Base-by-base conservation (phyloP, 2,797 vertebrate genomes). In the Threskiornis aethiopicus region DNA sequence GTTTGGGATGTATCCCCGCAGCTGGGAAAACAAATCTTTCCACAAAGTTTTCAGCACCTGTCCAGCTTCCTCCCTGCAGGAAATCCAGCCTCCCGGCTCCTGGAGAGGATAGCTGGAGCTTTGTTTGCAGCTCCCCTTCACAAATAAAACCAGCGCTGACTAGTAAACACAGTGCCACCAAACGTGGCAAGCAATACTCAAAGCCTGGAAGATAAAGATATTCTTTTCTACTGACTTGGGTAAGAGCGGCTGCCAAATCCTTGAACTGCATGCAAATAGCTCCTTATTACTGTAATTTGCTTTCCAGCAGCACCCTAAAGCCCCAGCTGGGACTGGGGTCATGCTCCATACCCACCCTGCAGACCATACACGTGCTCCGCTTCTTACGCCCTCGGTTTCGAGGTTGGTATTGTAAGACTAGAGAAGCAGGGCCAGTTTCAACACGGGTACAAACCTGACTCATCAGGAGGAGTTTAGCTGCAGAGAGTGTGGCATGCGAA, bases 11-110 rank as follows among this genome's bases (percentile, higher is more conserved):
- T 18, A 39, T 89, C 71, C 88, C 88, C 6, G 4, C 90, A 91
- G 83, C 87, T 96, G 91, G 69, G 87, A 93, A 96, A 96, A 97
- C 85, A 93, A 92, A 92, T 33, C n/a, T 72, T 65, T 84, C 81
- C 82, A 62, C 86, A 59, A 55, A 64, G 69, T 54, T 91, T 87
- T 65, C 89, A 85, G 66, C 89, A 92, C 82, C 82, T 94, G 70
- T 22, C 81, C 65, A 28, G 33, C 71, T 92, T 96, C 90, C 88
- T 87, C 57, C 57, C 46, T 16, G 35, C 72, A 94, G 91, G 86
- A 97, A 96, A 96, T 83, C 70, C 85, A 97, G 42, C 83, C 67
- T 93, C 66, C 77, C 84, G 9, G 0, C 57, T 80, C 37, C 37
- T 0, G 0, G 44, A 90, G 65, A 76, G 0, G 0, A 87, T 39